Base-by-base conservation (phyloP, 2,888 invertebrate genomes). In the Sinohyriopsis cumingii region DNA sequence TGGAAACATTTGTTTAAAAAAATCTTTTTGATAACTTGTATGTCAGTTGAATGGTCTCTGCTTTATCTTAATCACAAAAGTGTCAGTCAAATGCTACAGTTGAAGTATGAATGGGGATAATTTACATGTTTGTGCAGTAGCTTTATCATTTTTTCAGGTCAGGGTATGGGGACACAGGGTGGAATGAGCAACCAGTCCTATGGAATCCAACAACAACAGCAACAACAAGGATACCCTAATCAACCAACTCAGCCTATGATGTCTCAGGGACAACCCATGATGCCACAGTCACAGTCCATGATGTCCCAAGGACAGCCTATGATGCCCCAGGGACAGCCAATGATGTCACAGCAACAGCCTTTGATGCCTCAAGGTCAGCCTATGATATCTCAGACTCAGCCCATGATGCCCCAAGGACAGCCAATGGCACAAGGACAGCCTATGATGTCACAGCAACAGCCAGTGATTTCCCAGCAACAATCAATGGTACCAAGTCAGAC, bases 231-330 rank as follows among this genome's bases (percentile, higher is more conserved):
- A 45, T 45, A 45, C 45, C 33, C 15, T 22, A 53, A 53, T 66
- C 20, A 33, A 60, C 20, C 19, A 33, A 67, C 65, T 56, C 76
- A 76, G 59, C 71, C 71, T 25, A 76, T 78, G 76, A 79, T 81
- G 77, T 72, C 80, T 54, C 71, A 78, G 25, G 75, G 77, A 62
- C 78, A 77, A 59, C 78, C 80, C 12, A 77, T 78, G 74, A 82
- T 81, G 81, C 73, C 80, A 55, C 76, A 77, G 54, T 74, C 75
- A 60, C 79, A 78, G 28, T 65, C 81, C 9, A 84, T 83, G 83
- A 83, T 80, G 77, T 76, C 82, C 67, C 82, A 85, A 68, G 68
- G 76, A 57, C 81, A 81, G 62, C 73, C 79, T 3, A 81, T 80
- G 78, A 76, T 79, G 73, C 71, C 79, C 22, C 79, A 77, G 65